Base-by-base conservation (phyloP, 2,888 invertebrate genomes). In the Ypsolopha sequella region DNA sequence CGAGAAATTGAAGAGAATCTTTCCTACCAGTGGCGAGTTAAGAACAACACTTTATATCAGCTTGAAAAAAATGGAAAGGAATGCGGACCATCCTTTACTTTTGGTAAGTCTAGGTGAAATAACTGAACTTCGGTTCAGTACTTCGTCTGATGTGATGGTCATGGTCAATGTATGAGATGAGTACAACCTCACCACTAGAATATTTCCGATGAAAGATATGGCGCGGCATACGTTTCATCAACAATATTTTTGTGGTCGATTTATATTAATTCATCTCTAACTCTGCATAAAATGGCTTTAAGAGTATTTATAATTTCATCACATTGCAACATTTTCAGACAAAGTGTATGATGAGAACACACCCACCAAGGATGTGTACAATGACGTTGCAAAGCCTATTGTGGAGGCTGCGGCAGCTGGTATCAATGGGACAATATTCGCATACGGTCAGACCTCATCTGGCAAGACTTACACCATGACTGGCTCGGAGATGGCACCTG, bases 381-480 rank as follows among this genome's bases (percentile, higher is more conserved):
- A 91, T 56, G 87, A 85, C 52, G 81, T 93, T 57, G 93, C 92
- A 0, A 89, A 90, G 60, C 92, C 93, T 0, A 91, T 95, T 55
- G 91, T 95, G 2, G 88, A 91, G 55, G 89, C 92, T 0, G 90
- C 92, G 0, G 84, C 93, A 10, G 88, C 89, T 56, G 95, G 95
- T 2, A 91, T 94, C 61, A 95, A 95, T 71, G 95, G 95, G 1
- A 96, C 96, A 0, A 91, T 97, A 58, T 95, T 97, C 80, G 95
- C 96, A 0, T 97, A 97, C 70, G 96, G 96, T 7, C 96, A 96
- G 74, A 96, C 96, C 6, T 93, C 95, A 0, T 95, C 95, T 0
- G 97, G 96, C 51, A 95, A 95, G 75, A 95, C 95, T 0, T 91
- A 91, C 62, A 95, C 95, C 0, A 94, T 95, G 92, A 89, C 93